Percentiles rank a stretch among this genome's conserved stretches.
These are phyloP conservation scores for Eueremaeus valkanovi DNA, from an alignment of 2,888 invertebrate species.

Conservation along the genomic window DNA sequence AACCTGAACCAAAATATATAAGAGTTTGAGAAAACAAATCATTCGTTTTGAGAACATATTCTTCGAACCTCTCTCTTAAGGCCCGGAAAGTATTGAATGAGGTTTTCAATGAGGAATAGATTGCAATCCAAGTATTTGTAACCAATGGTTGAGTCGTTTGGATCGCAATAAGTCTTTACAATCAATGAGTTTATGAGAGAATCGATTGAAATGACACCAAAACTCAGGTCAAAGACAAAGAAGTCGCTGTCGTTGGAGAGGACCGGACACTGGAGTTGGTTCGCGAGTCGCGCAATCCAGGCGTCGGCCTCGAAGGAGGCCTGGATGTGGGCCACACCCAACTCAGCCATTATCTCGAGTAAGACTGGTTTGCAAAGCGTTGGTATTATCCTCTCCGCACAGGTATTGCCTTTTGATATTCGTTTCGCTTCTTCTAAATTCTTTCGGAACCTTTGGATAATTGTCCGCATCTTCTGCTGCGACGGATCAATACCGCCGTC, in stretches of 20 bases:
- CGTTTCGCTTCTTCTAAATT: slow-evolving; percentile 45
- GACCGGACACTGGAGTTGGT: slow-evolving; percentile 73
- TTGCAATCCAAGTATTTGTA: slow-evolving; percentile 61
- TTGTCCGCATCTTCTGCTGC: slow-evolving; percentile 65
- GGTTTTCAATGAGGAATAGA: slow-evolving; percentile 67
- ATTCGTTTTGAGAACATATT: too few relatives aligned
- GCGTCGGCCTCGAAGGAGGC: slow-evolving; percentile 86
- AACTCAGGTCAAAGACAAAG: slow-evolving; percentile 73
- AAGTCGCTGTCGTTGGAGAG: slow-evolving; percentile 92
- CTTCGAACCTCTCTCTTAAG: slow-evolving; percentile 62
- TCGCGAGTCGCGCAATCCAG: slow-evolving; percentile 76
- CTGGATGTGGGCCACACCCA: slow-evolving; percentile 62
- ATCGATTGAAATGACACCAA: slow-evolving; percentile 68
- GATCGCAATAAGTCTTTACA: background rate
- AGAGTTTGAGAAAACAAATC: too few relatives aligned
- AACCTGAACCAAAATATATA: too few relatives aligned
- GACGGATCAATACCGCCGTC: slow-evolving; percentile 64
- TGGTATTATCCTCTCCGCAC: slow-evolving; percentile 61
- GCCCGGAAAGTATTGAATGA: slow-evolving; percentile 64
- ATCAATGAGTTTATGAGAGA: slow-evolving; percentile 45
- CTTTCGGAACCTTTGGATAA: slow-evolving; percentile 49
- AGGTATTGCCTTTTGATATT: slow-evolving; percentile 53
- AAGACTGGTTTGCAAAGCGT: slow-evolving; percentile 70
- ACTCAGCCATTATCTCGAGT: slow-evolving; percentile 63
- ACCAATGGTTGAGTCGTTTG: slow-evolving; percentile 21